These are phyloP conservation scores for Actinopyga echinites DNA, from an alignment of 53 echinoderm and acorn worm genomes.

Conservation along the genomic window DNA sequence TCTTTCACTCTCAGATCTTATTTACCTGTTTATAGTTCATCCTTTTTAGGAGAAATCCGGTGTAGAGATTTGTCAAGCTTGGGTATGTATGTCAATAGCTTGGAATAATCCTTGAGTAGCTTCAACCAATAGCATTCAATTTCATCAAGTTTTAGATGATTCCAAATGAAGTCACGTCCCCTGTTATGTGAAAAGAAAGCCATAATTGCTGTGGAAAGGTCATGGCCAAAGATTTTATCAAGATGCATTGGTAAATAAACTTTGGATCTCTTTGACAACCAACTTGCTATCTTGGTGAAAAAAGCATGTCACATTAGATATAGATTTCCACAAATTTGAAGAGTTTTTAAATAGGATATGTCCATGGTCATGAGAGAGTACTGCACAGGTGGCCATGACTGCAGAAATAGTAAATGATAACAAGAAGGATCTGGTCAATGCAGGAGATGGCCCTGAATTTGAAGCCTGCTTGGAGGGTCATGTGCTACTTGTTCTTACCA, in stretches of 20 bases:
- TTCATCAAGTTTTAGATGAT: slow-evolving; percentile 88
- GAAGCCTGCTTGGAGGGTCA: not conserved
- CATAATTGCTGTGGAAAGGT: no score
- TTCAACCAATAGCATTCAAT: slow-evolving; percentile 90
- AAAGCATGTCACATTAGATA: no score
- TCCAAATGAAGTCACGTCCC: slow-evolving; percentile 91
- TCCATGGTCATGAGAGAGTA: not conserved
- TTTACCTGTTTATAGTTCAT: slow-evolving; percentile 50
- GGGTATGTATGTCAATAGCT: slow-evolving; percentile 82
- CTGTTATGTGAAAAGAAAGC: slow-evolving; percentile 26
- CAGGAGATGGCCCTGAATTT: no score
- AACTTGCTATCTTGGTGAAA: no score
- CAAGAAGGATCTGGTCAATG: not conserved
- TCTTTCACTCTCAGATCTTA: not conserved
- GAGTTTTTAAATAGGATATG: not conserved
- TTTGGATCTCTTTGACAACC: no score
- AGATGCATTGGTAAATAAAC: no score
- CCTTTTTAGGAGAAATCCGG: slow-evolving; percentile 69
- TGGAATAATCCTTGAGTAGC: slow-evolving; percentile 80
- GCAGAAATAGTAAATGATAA: not conserved
- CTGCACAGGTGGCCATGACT: not conserved
- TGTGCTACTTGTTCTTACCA: not conserved
- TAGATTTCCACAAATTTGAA: not conserved
- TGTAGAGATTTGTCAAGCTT: slow-evolving; percentile 65
- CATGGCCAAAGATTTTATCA: no score